Percentiles rank a stretch among this genome's conserved stretches.
These are phyloP conservation scores for Sceloporus tristichus DNA, from an alignment of 2,113 vertebrate genomes.

Conservation along the genomic window DNA sequence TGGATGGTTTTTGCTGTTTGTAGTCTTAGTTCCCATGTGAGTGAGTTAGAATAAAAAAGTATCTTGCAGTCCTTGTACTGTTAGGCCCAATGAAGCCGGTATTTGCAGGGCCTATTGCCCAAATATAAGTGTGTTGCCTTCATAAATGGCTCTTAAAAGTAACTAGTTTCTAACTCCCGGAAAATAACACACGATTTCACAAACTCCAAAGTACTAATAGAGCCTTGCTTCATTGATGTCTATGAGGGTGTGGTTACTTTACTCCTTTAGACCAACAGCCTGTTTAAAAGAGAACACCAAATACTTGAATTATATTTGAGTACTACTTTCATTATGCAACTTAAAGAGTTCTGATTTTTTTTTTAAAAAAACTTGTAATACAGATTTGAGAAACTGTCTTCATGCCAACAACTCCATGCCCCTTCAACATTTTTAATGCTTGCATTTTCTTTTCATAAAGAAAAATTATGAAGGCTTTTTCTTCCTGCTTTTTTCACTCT, in stretches of 20 bases:
- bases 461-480: background rate
- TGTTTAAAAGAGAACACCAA: slow-evolving; percentile 23
- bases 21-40: background rate
- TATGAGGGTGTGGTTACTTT: slow-evolving; percentile 13
- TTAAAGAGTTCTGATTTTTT: slow-evolving; percentile 30
- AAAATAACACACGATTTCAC: slow-evolving; percentile 45
- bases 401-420: slow-evolving; percentile 34
- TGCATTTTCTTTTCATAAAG: background rate
- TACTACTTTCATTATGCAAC: slow-evolving; percentile 18
- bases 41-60: background rate
- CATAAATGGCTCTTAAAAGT: background rate
- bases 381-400: slow-evolving; percentile 32
- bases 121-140: background rate
- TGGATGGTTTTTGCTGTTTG: background rate
- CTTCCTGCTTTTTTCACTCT: background rate
- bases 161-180: slow-evolving; percentile 11
- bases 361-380: background rate
- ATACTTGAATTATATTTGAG: slow-evolving; percentile 23
- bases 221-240: slow-evolving; percentile 18
- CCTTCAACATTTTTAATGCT: slow-evolving; percentile 12
- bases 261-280: slow-evolving; percentile 20
- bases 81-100: background rate
- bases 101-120: background rate
- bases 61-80: background rate
- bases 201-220: slow-evolving; percentile 39